Evolutionary conservation across 2,888 invertebrate genomes (phyloP), one percentile per base, ranked within the genome.

Genomic region (Dryobota labecula): DNA sequence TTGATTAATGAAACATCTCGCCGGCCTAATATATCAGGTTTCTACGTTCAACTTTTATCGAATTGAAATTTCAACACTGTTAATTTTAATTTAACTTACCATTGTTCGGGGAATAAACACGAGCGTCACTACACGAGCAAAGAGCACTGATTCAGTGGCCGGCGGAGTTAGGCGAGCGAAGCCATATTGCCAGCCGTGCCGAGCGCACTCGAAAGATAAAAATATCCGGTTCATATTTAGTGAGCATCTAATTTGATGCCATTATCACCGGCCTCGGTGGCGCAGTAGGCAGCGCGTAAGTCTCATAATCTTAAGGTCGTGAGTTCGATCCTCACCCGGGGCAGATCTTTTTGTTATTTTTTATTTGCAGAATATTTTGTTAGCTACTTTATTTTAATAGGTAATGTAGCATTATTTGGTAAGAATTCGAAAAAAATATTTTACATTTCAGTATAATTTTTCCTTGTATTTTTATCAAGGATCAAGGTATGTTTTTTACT

Each of bases 261-360:
- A 15, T 2, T 30, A 54, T 0, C 43, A 85, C 75, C 69, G 53
- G 97, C 97, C 97, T 97, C 97, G 97, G 97, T 97, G 97, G 97
- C 97, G 97, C 98, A 98, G 98, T 97, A 97, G 98, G 98, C 97
- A 98, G 98, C 97, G 98, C 98, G 98, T 98, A 97, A 98, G 97
- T 98, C 98, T 98, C 97, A 97, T 98, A 97, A 98, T 98, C 97
- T 98, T 97, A 98, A 98, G 98, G 98, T 98, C 98, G 98, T 84
- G 85, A 84, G 85, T 84, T 85, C 86, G 86, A 85, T 85, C 86
- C 86, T 85, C 84, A 84, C 86, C 86, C 84, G 86, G 86, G 82
- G 84, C 80, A 82, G 0, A 70, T 67, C 57, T 84, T 86, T 81
- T 84, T 78, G 72, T 57, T 15, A 36, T n/a, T 64, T 61, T 67